These are phyloP conservation scores for Agelas oroides DNA, from an alignment of 37 sponge, comb jelly and placozoan genomes.

Conservation along the genomic window DNA sequence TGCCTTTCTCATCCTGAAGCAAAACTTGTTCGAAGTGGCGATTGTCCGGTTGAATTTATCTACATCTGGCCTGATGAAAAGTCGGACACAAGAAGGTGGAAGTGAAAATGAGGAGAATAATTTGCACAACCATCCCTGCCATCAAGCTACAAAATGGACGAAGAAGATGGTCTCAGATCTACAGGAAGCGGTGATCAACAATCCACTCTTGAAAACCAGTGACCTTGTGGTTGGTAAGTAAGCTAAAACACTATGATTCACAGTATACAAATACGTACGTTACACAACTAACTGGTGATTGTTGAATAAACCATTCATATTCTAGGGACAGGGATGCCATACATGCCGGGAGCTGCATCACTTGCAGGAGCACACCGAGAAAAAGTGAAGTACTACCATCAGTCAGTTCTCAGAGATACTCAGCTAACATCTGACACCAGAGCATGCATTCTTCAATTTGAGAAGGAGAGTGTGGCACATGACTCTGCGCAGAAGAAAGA, in stretches of 20 bases:
- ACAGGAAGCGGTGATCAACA: too few species aligned
- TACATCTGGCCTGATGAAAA: constrained; percentile 39
- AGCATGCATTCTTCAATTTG: constrained; percentile 22
- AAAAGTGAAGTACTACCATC: constrained; percentile 4
- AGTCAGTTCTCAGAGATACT: constrained; percentile 8
- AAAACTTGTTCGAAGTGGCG: background rate
- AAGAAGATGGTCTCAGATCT: too few species aligned
- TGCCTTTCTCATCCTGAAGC: constrained; percentile 4
- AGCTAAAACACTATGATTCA: too few species aligned
- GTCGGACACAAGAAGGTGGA: constrained; percentile 32
- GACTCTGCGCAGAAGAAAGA: background rate
- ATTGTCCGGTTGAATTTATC: constrained; percentile 27
- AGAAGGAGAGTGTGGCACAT: background rate
- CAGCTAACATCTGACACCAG: constrained; percentile 12
- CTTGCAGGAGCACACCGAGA: constrained; percentile 34
- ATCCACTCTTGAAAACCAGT: too few species aligned
- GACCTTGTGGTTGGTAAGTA: too few species aligned
- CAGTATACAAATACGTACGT: too few species aligned
- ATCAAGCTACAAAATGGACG: too few species aligned
- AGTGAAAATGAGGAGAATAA: too few species aligned
- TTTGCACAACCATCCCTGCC: too few species aligned
- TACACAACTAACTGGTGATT: too few species aligned
- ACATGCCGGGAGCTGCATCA: constrained; percentile 30
- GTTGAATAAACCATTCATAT: too few species aligned
- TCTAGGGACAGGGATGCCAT: constrained; percentile 26